Base-by-base conservation (phyloP, 2,888 invertebrate species). In the Argyresthia albistria region DNA sequence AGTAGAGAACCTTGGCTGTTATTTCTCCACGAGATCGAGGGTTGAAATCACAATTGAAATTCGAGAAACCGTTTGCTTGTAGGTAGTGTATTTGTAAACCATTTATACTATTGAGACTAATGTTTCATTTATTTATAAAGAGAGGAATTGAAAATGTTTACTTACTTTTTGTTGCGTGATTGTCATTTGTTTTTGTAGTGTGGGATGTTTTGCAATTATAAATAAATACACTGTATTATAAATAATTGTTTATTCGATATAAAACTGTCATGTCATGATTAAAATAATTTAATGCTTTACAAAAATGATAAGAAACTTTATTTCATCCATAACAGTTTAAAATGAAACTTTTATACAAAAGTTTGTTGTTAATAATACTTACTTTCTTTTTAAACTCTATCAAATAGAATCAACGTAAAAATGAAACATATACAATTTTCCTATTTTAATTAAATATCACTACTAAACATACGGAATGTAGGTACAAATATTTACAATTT, bases 171-270 rank as follows among this genome's bases (percentile, higher is more conserved):
- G 25, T 25, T 25, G 3, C 25, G 6, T 25, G 25, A 25, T 6
- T 25, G 25, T 25, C 25, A 4, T 25, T 25, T 25, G 6, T 25
- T 25, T 25, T 2, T 6, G 25, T 25, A 4, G 25, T 25, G 25
- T 2, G 25, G 3, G 25, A 25, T 6, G 25, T 25, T 25, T 25
- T 25, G 25, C 2, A 25, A 25, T 2, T 25, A 25, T 16, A 39
- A 25, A 51, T 43, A 51, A 51, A 35, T 16, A 36, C 16, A 39
- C 53, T 57, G 57, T 63, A 63, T 25, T 80, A 78, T 62, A 79
- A 80, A 78, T 63, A 67, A 69, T 75, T 74, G 73, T 76, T 80
- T 73, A 80, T 73, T 77, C 75, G 74, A 80, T 83, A 84, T 80
- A 83, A 83, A 84, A 83, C 73, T 70, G 73, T 66, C 70, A 70